Conservation (phyloP, 2,797 vertebrate species). For the Gymnothorax javanicus region DNA sequence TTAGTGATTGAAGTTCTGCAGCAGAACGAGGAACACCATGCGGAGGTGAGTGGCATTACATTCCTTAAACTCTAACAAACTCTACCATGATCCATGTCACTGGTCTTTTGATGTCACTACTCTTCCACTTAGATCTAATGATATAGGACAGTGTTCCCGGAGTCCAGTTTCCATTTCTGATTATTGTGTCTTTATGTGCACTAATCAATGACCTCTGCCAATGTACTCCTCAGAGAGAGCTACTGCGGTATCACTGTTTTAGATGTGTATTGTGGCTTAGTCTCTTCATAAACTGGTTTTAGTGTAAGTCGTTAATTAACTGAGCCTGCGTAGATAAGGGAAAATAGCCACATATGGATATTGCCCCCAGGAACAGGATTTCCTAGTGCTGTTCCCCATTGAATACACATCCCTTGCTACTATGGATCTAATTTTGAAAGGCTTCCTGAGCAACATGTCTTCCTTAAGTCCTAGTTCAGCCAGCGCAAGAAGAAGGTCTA, state of each 20-base stretch:
- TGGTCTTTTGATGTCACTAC: neutral
- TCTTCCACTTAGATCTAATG: neutral
- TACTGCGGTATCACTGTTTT: neutral
- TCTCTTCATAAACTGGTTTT: neutral
- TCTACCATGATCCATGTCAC: neutral
- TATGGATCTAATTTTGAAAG: neutral
- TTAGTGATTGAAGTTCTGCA: constrained; percentile 99
- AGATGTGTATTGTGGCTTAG: neutral
- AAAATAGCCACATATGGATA: neutral
- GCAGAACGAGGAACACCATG: constrained; percentile 98
- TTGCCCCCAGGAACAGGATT: neutral
- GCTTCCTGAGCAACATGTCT: neutral
- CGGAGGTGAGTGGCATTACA: constrained; percentile 88
- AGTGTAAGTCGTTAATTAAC: neutral
- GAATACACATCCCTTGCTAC: neutral
- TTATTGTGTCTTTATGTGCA: neutral
- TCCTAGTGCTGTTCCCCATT: neutral
- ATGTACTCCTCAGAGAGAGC: neutral
- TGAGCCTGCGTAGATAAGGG: neutral
- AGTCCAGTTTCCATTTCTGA: neutral
- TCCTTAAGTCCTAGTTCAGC: neutral
- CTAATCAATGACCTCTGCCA: neutral
- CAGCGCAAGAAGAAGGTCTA: neutral
- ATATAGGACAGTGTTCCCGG: neutral
- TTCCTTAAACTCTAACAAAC: constrained; percentile 38